phyloP scores from a whole-genome alignment of 2,888 invertebrate genomes.

The Hipparchia semele region DNA sequence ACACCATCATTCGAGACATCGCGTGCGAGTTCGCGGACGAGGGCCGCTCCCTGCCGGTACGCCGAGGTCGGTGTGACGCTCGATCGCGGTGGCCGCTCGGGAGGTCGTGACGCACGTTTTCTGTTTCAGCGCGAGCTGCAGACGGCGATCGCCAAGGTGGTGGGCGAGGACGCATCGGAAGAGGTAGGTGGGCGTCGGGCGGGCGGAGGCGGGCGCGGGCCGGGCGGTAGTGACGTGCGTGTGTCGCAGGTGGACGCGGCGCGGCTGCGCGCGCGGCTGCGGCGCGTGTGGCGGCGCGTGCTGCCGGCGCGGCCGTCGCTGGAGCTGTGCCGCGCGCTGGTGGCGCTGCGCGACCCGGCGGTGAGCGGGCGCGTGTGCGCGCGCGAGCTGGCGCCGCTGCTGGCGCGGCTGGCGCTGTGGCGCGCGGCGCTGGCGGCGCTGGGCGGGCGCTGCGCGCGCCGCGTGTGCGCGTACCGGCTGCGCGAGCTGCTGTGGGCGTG shows the following conservation, averaged over 20 bases:
- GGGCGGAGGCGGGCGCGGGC: constrained; percentile 50
- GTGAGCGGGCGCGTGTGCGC: constrained; percentile 84
- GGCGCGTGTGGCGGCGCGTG: constrained; percentile 83
- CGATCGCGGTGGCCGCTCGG: background rate
- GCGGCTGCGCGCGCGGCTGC: constrained; percentile 46
- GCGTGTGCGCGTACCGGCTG: constrained; percentile 79
- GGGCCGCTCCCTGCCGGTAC: constrained; percentile 77
- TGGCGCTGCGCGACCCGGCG: constrained; percentile 86
- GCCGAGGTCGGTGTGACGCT: constrained; percentile 27
- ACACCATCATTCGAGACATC: constrained; percentile 86
- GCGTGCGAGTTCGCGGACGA: constrained; percentile 84
- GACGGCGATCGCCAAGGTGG: constrained; percentile 42
- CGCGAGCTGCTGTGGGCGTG: constrained; percentile 86
- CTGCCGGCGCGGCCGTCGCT: constrained; percentile 69
- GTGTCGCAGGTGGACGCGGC: constrained; percentile 46
- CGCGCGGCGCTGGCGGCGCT: constrained; percentile 82
- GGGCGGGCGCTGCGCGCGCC: constrained; percentile 82
- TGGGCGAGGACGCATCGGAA: constrained; percentile 44
- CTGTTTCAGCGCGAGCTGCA: constrained; percentile 35
- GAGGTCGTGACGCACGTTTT: background rate
- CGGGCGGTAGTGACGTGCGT: too few relatives aligned
- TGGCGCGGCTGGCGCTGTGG: constrained; percentile 80
- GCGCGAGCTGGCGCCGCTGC: constrained; percentile 84
- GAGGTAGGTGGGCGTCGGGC: constrained; percentile 49
- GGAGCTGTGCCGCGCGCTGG: constrained; percentile 86